phyloP scores from a whole-genome alignment of 2,113 vertebrate genomes.

The Gavialis gangeticus region DNA sequence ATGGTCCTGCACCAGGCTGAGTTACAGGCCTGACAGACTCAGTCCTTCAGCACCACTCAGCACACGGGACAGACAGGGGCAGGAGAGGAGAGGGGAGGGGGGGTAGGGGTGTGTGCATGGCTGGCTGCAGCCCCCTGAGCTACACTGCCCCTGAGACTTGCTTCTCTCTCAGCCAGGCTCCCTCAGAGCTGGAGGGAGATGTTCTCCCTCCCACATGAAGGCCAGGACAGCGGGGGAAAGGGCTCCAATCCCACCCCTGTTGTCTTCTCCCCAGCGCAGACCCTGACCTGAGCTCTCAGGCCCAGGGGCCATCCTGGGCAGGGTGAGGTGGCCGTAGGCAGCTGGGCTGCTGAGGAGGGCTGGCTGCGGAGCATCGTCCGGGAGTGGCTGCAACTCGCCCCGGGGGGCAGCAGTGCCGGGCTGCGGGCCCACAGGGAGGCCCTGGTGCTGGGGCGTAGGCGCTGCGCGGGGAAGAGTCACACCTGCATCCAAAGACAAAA shows the following conservation, averaged over 20 bases:
- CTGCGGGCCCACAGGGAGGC: constrained; percentile 75
- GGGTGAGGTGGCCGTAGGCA: constrained; percentile 51
- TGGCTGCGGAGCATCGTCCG: constrained; percentile 78
- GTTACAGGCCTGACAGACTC: too few relatives aligned
- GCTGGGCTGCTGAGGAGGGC: constrained; percentile 28
- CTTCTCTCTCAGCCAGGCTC: not conserved
- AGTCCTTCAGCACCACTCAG: not conserved
- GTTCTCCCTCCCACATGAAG: fast-evolving
- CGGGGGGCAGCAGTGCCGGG: constrained; percentile 31
- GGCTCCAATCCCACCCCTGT: not conserved
- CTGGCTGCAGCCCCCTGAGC: not conserved
- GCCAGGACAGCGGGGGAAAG: not conserved
- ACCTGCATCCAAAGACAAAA: constrained; percentile 82
- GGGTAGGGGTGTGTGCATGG: not conserved
- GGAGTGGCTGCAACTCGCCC: constrained; percentile 71
- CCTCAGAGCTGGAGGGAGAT: not conserved
- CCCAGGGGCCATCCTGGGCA: constrained; percentile 51
- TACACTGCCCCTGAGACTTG: not conserved
- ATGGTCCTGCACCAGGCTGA: not conserved
- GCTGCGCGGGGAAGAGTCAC: constrained; percentile 82
- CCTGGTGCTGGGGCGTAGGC: constrained; percentile 80
- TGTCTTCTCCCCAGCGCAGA: not conserved
- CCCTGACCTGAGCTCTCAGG: constrained; percentile 75
- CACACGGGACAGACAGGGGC: not conserved
- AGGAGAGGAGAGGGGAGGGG: not conserved